Evolutionary conservation across 2,797 vertebrate species (phyloP).

Genomic region (Thamnophis elegans): DNA sequence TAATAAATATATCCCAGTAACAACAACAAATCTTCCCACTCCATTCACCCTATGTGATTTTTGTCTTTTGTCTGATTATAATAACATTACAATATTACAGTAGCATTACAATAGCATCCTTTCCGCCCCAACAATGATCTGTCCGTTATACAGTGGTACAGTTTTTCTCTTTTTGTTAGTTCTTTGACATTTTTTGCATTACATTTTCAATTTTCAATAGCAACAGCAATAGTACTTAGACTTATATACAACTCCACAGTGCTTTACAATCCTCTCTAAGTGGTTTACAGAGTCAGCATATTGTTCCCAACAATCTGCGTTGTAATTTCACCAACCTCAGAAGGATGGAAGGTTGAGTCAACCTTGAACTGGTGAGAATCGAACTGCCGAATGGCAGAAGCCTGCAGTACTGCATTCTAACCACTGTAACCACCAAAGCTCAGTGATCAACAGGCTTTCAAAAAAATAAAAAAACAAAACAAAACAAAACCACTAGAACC

Average conservation of each 20-base stretch:
- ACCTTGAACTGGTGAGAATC: no score
- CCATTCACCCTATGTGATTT: not conserved
- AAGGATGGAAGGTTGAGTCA: no score
- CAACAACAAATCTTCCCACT: not conserved
- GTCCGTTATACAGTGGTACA: not conserved
- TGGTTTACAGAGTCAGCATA: no score
- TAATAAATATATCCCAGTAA: not conserved
- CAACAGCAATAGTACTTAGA: no score
- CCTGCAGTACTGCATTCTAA: no score
- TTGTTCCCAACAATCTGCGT: no score
- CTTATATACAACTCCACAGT: no score
- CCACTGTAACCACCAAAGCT: no score
- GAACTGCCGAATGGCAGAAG: no score
- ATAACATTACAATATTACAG: not conserved
- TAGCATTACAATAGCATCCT: not conserved
- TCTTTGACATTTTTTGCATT: not conserved
- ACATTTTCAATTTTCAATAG: not conserved
- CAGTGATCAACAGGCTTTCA: not conserved
- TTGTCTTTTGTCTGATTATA: not conserved
- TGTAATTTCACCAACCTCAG: no score
- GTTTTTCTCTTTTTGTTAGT: not conserved
- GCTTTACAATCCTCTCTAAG: no score
- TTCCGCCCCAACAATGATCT: not conserved
- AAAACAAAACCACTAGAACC: not conserved
- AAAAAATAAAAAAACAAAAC: not conserved